Percentiles rank a stretch among this genome's conserved stretches.
Evolutionary conservation across 2,113 vertebrate genomes (phyloP).

Genomic region (Porphyrio hochstetteri): DNA sequence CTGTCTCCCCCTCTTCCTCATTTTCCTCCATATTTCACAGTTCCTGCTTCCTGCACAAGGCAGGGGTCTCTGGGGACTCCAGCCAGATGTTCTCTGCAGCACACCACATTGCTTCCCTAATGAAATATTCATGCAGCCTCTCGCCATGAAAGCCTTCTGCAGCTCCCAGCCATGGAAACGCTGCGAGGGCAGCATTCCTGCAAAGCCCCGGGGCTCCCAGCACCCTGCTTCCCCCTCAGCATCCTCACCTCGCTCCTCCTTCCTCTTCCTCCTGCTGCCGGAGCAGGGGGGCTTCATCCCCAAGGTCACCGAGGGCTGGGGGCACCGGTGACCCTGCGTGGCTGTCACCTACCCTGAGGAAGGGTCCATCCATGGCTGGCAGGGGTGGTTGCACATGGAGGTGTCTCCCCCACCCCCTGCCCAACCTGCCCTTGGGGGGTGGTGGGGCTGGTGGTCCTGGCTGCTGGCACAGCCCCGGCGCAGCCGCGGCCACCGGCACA

Average conservation of each 20-base stretch:
- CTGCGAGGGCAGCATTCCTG: slow-evolving; percentile 32
- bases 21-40: slow-evolving; percentile 68
- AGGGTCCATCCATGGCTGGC: accelerated
- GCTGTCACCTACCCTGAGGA: accelerated
- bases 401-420: background rate
- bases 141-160: slow-evolving; percentile 59
- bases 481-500: accelerated
- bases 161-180: slow-evolving; percentile 21
- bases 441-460: accelerated
- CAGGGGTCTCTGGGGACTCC: slow-evolving; percentile 71
- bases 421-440: background rate
- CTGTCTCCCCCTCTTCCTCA: background rate
- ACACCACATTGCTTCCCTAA: slow-evolving; percentile 62
- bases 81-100: slow-evolving; percentile 75
- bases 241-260: background rate
- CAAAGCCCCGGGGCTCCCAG: background rate
- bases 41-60: slow-evolving; percentile 70
- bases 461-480: accelerated
- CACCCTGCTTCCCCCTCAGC: background rate
- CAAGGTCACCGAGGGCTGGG: background rate
- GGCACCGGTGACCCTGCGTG: accelerated
- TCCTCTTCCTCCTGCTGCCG: background rate
- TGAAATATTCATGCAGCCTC: slow-evolving; percentile 73
- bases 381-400: background rate
- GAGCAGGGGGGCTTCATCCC: background rate